Base-by-base conservation (phyloP, 2,797 vertebrate genomes). In the Danio albolineatus region DNA sequence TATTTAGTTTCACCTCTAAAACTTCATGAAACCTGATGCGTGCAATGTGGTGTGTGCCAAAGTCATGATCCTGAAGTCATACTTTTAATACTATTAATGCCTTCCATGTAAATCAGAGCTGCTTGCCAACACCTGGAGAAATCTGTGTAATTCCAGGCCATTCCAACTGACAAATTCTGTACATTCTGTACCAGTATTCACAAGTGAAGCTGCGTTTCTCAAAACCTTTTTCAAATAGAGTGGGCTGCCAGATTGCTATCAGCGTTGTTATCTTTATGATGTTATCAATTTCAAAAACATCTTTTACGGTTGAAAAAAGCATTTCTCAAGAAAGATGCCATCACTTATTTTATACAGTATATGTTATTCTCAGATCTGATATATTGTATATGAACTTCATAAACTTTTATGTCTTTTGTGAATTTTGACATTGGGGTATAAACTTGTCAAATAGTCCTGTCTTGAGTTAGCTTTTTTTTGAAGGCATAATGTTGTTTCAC, bases 1-100 rank as follows among this genome's bases (percentile, higher is more conserved):
- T 57, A 28, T 51, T 76, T 66, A 66, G 49, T 46, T 54, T 17
- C 14, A 64, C 14, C 39, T 56, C 4, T 6, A 46, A 17, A 8
- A 21, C 21, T 59, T 39, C 12, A 43, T 75, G 59, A 46, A 64
- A 75, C 14, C 60, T 53, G 60, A 75, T 75, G 38, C 60, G n/a
- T 65, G 64, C 9, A 75, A 53, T 54, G 13, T 12, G 5, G 0
- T 7, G 2, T 64, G 48, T 28, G 28, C 46, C 46, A 64, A 62
- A 41, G 4, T 17, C 36, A 41, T 8, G 9, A 41, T 43, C 60
- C 38, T 43, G 10, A 64, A 13, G n/a, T 6, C 39, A 43, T 19
- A 19, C 0, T 0, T 44, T n/a, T n/a, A n/a, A n/a, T 39, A 49
- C 16, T 48, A 17, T 38, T 16, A 13, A 38, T 46, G 13, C 9